Percentiles rank a stretch among this genome's conserved stretches.
These are phyloP conservation scores for Ctenoplectra terminalis DNA, from an alignment of 1,140 invertebrate genomes.

Conservation along the genomic window DNA sequence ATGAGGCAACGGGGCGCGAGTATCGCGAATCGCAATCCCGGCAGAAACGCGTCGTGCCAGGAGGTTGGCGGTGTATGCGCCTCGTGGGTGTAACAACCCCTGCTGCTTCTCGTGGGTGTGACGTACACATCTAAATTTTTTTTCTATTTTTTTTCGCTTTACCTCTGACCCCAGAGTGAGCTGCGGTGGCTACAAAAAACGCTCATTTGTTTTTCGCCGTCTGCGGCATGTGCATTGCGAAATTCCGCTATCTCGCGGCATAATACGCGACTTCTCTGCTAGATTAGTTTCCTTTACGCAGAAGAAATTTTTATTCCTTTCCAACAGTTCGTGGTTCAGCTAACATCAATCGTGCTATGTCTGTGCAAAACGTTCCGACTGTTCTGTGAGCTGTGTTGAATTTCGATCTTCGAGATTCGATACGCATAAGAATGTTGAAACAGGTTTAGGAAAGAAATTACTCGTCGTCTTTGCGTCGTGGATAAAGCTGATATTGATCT, in stretches of 20 bases:
- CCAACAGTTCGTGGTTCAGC: not conserved
- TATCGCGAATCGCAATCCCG: constrained; percentile 68
- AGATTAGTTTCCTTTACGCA: constrained; percentile 63
- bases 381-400: not conserved
- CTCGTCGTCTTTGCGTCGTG: no score
- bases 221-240: constrained; percentile 39
- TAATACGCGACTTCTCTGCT: constrained; percentile 55
- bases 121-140: constrained; percentile 23
- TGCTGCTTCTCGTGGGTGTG: constrained; percentile 9
- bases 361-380: no score
- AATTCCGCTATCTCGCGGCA: constrained; percentile 48
- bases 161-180: not conserved
- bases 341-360: not conserved
- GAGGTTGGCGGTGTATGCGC: constrained; percentile 23
- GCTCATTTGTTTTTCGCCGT: constrained; percentile 63
- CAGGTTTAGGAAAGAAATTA: no score
- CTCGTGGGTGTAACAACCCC: constrained; percentile 1
- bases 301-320: constrained; percentile 21
- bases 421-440: no score
- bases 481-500: no score
- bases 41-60: constrained; percentile 48
- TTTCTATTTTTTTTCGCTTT: no score
- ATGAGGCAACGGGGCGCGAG: constrained; percentile 66
- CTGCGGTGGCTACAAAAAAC: constrained; percentile 48
- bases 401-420: not conserved